Evolutionary conservation across 2,113 vertebrate species (phyloP).

Genomic region (Nannospalax galili): DNA sequence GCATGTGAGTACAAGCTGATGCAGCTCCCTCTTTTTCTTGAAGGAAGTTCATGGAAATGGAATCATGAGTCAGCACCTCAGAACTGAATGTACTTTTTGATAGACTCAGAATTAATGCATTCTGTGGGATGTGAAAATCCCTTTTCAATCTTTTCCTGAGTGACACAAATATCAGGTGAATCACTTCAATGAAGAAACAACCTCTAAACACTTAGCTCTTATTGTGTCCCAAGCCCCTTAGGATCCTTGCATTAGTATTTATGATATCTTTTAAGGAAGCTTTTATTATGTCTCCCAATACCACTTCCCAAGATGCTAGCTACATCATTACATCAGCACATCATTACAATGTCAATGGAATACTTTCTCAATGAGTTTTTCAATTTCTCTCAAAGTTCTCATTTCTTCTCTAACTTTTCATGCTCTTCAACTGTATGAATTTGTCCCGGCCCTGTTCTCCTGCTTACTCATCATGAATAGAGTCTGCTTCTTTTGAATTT

Average conservation of each 20-base stretch:
- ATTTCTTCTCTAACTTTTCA: conserved; percentile 43
- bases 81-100: conserved; percentile 55
- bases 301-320: background rate
- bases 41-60: conserved; percentile 9
- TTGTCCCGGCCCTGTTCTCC: background rate
- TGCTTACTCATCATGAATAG: background rate
- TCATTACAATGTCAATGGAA: conserved; percentile 41
- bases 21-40: background rate
- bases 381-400: conserved; percentile 42
- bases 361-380: conserved; percentile 23
- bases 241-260: conserved; percentile 46
- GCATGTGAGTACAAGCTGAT: background rate
- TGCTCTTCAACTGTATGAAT: background rate
- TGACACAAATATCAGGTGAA: conserved; percentile 48
- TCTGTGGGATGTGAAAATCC: conserved; percentile 29
- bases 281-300: conserved; percentile 35
- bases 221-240: background rate
- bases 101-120: conserved; percentile 56
- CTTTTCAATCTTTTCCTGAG: conserved; percentile 39
- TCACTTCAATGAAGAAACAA: conserved; percentile 45
- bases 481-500: background rate
- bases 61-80: background rate
- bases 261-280: conserved; percentile 23
- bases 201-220: conserved; percentile 13
- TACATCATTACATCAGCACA: background rate